These are phyloP conservation scores for Heliconius melpomene DNA, from an alignment of 1,140 invertebrate genomes.

Conservation along the genomic window DNA sequence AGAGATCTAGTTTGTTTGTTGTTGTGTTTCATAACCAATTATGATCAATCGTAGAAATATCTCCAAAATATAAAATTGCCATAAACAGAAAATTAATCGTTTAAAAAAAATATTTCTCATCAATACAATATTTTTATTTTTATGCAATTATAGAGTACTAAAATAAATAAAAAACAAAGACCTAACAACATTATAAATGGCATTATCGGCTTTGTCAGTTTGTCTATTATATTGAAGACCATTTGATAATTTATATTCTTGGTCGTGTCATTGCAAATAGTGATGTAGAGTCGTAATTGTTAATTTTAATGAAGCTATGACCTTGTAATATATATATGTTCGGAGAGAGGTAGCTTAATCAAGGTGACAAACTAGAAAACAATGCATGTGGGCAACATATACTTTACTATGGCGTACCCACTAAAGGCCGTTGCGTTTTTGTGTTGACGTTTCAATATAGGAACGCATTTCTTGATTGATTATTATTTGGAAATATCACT, in stretches of 20 bases:
- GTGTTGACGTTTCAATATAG: not conserved
- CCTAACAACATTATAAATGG: not conserved
- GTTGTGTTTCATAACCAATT: too few species aligned
- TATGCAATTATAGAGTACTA: too few species aligned
- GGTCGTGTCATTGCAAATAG: conserved; percentile 8
- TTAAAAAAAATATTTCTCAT: too few species aligned
- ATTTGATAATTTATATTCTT: not conserved
- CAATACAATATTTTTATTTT: too few species aligned
- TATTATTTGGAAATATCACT: too few species aligned
- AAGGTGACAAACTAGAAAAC: conserved; percentile 55
- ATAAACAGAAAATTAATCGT: too few species aligned
- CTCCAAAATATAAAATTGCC: too few species aligned
- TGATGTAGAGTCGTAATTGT: conserved; percentile 38
- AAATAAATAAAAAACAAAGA: not conserved
- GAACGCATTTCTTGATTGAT: too few species aligned
- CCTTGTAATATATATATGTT: conserved; percentile 48
- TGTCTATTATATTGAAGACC: not conserved
- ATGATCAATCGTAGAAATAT: too few species aligned
- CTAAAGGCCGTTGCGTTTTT: conserved; percentile 2
- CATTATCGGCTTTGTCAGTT: not conserved
- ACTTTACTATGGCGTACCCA: not conserved
- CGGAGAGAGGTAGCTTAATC: conserved; percentile 52
- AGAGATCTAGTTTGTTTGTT: too few species aligned
- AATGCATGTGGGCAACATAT: conserved; percentile 45
- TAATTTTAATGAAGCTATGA: conserved; percentile 50